phyloP scores from a whole-genome alignment of 2,888 invertebrate species.

The Meganola albula region DNA sequence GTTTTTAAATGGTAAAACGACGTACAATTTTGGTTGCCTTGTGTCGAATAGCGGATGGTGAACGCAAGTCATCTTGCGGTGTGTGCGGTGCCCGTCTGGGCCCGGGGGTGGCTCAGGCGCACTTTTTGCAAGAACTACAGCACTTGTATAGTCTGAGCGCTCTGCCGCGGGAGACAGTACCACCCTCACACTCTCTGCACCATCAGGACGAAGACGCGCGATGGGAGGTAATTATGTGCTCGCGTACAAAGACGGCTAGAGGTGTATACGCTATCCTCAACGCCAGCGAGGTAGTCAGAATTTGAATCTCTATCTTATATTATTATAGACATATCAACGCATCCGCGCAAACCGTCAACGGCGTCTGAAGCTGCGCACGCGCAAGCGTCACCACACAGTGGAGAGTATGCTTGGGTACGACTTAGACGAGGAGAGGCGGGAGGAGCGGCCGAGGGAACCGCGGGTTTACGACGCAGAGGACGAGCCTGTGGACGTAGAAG shows the following conservation, averaged over 20 bases:
- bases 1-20: too few relatives aligned
- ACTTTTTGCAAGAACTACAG: constrained; percentile 70
- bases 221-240: constrained; percentile 74
- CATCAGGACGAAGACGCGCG: constrained; percentile 74
- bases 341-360: constrained; percentile 73
- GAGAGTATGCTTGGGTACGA: constrained; percentile 75
- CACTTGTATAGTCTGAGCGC: constrained; percentile 71
- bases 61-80: constrained; percentile 70
- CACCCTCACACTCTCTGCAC: constrained; percentile 57
- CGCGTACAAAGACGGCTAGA: too few relatives aligned
- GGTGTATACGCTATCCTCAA: too few relatives aligned
- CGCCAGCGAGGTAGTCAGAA: too few relatives aligned
- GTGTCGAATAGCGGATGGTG: constrained; percentile 73
- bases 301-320: too few relatives aligned
- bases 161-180: constrained; percentile 58
- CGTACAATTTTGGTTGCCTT: too few relatives aligned
- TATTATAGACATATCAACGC: constrained; percentile 63
- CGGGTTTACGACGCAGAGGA: constrained; percentile 67
- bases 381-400: constrained; percentile 75
- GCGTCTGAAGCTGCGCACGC: constrained; percentile 67
- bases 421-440: constrained; percentile 63
- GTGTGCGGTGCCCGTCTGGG: constrained; percentile 71
- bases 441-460: constrained; percentile 59
- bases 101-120: constrained; percentile 72
- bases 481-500: constrained; percentile 72